These are phyloP conservation scores for Hyalella azteca DNA, from an alignment of 2,888 invertebrate species.

Conservation along the genomic window DNA sequence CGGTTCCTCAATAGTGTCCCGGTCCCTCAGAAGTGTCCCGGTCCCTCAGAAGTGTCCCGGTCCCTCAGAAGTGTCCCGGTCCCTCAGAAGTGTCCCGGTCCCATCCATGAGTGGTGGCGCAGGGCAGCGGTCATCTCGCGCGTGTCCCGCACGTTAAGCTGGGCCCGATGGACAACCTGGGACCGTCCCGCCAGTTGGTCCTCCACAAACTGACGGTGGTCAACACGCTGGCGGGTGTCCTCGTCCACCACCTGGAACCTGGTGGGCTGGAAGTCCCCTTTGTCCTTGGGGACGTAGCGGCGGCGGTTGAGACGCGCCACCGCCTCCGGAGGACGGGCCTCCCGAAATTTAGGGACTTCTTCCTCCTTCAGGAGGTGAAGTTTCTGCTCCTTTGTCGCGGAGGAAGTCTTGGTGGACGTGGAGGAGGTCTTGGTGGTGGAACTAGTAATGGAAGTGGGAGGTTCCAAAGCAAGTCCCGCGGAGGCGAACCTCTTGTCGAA, in stretches of 20 bases:
- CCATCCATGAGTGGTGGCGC: slow-evolving; percentile 17
- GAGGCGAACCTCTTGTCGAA: not conserved
- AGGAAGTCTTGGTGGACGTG: not conserved
- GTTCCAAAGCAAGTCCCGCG: not conserved
- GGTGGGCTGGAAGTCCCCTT: not conserved
- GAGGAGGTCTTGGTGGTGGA: not conserved
- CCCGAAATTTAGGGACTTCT: not conserved
- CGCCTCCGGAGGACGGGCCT: not conserved
- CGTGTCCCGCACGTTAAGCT: slow-evolving; percentile 16
- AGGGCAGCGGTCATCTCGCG: not conserved
- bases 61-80: not conserved
- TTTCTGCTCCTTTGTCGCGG: not conserved
- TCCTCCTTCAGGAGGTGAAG: not conserved
- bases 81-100: slow-evolving; percentile 21
- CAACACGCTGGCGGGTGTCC: not conserved
- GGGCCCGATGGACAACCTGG: not conserved
- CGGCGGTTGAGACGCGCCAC: not conserved
- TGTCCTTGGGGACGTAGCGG: not conserved
- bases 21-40: not conserved
- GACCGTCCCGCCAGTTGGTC: not conserved
- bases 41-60: not conserved
- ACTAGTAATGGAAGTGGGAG: not conserved
- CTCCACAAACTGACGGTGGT: slow-evolving; percentile 2
- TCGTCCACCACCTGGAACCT: not conserved
- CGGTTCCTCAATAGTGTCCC: not conserved